These are phyloP conservation scores for Endotricha flammealis DNA, from an alignment of 2,888 invertebrate species.

Conservation along the genomic window DNA sequence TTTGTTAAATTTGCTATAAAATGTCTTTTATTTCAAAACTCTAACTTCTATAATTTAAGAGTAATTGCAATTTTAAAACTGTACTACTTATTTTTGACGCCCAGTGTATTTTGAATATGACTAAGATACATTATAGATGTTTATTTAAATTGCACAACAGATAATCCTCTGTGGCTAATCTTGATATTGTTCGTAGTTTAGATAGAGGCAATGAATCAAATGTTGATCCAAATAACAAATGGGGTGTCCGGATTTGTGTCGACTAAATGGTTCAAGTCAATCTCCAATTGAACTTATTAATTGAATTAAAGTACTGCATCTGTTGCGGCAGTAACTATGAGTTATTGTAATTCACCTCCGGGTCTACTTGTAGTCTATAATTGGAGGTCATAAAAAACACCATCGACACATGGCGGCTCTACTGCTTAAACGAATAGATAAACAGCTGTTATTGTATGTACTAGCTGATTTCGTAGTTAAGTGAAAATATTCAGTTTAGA, in stretches of 20 bases:
- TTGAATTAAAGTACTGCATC: constrained; percentile 43
- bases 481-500: too few relatives aligned
- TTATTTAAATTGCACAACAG: too few relatives aligned
- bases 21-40: too few relatives aligned
- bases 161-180: constrained; percentile 1
- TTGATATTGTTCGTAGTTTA: not conserved
- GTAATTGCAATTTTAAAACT: too few relatives aligned
- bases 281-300: constrained; percentile 67
- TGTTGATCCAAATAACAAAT: constrained; percentile 42
- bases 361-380: constrained; percentile 11
- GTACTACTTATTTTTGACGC: too few relatives aligned
- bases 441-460: not conserved
- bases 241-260: constrained; percentile 47
- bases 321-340: constrained; percentile 44
- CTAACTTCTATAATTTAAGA: too few relatives aligned
- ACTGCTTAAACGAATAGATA: not conserved
- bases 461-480: not conserved
- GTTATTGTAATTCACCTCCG: constrained; percentile 39
- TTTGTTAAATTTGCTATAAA: too few relatives aligned
- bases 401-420: constrained; percentile 20
- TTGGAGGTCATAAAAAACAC: constrained; percentile 17
- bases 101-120: too few relatives aligned
- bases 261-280: constrained; percentile 57
- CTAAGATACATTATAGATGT: too few relatives aligned
- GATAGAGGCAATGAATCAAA: not conserved